A percentile compares a stretch with the other conserved stretches of the same genome.
phyloP scores from a whole-genome alignment of 2,113 vertebrate genomes.

The Camarhynchus parvulus region DNA sequence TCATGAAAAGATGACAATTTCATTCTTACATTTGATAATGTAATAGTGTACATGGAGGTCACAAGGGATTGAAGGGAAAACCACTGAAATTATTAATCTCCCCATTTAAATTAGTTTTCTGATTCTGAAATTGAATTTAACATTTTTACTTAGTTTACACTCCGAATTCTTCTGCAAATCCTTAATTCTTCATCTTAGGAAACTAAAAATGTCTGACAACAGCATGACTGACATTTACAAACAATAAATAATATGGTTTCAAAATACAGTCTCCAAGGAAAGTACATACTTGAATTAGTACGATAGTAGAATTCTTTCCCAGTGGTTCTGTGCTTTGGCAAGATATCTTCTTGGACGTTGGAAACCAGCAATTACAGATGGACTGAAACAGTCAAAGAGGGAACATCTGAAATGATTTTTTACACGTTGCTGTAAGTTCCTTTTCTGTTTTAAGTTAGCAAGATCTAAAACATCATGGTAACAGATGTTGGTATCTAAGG shows the following conservation, averaged over 20 bases:
- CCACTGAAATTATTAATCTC: neutral
- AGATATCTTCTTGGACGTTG: neutral
- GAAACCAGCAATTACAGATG: neutral
- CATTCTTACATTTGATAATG: neutral
- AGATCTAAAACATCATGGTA: neutral
- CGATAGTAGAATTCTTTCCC: neutral
- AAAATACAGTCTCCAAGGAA: slow-evolving; percentile 12
- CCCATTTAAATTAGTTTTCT: neutral
- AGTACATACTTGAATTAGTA: neutral
- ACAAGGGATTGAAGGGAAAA: neutral
- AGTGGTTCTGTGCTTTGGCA: slow-evolving; percentile 6
- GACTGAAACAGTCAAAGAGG: neutral
- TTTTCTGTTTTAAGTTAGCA: neutral
- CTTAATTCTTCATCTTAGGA: neutral
- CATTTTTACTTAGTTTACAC: neutral
- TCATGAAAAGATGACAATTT: neutral
- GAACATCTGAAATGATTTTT: neutral
- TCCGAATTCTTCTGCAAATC: neutral
- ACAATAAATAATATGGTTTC: slow-evolving; percentile 1
- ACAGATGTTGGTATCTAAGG: neutral
- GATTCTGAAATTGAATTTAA: neutral
- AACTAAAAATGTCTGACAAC: neutral
- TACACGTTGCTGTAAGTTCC: neutral
- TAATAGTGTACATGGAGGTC: neutral
- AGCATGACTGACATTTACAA: slow-evolving; percentile 15